Evolutionary conservation across 2,797 vertebrate species (phyloP), one percentile per base, ranked within the genome.

Genomic region (Mormyrus hasselquistii): DNA sequence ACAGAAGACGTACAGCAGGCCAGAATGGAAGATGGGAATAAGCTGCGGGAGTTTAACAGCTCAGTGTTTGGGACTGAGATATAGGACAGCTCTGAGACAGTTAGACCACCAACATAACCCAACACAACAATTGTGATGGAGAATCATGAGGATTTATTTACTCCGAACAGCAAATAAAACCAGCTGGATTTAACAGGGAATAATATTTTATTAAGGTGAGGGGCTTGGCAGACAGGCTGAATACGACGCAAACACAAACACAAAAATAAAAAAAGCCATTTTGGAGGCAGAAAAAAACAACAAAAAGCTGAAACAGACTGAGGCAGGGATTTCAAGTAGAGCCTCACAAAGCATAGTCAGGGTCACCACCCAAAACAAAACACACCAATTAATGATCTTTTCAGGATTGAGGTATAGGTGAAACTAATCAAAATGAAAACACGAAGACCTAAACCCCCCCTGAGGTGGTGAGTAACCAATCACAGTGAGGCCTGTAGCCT

Each of bases 131-230:
- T 5, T 44, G 73, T n/a, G 41, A 79, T 79, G 73, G 73, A 47
- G 38, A 19, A 79, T n/a, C 19, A 41, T 79, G 38, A n/a, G 73
- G 41, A 79, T 79, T 47, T 79, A 19, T 79, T 47, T 79, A 47
- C 41, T 79, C 16, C 1, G 6, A 79, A 79, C 73, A 79, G 41
- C 41, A 79, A 79, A 79, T 41, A 79, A 47, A 79, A 79, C 38
- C 73, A 79, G 65, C 73, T 47, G 73, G 41, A 79, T n/a, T 73
- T 73, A 73, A 79, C 73, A 79, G 73, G 73, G 73, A 79, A 47
- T 47, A 79, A 79, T 47, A 79, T 41, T 79, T 79, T 79, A 79
- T 79, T 47, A 47, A 47, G 73, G 73, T 79, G 16, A 19, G 41
- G 19, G 73, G 41, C 38, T 41, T 19, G 41, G 41, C 73, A 73